phyloP scores from a whole-genome alignment of 92 coral and sea anemone genomes.

The Epizoanthus ramosus region DNA sequence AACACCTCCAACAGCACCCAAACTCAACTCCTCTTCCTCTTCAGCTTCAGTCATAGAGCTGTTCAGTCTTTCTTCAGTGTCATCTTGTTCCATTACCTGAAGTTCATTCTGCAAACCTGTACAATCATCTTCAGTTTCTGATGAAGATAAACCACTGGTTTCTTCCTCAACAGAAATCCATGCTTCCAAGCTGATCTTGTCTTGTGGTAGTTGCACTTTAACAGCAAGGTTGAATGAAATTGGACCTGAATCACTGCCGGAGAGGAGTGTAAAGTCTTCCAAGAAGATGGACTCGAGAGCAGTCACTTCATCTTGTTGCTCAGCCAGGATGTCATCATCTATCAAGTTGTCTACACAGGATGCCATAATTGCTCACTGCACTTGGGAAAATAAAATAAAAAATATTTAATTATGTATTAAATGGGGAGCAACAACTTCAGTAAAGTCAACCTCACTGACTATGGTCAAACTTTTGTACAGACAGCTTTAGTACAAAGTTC shows the following conservation, averaged over 20 bases:
- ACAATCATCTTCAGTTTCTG: constrained; percentile 10
- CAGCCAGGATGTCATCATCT: constrained; percentile 46
- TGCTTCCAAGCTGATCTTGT: constrained; percentile 71
- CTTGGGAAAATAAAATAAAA: not conserved
- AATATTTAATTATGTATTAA: not conserved
- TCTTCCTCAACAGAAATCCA: constrained; percentile 70
- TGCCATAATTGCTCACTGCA: not conserved
- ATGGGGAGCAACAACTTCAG: no score
- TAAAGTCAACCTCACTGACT: no score
- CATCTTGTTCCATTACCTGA: not conserved
- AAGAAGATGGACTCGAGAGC: constrained; percentile 86
- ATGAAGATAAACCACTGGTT: not conserved
- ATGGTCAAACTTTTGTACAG: no score
- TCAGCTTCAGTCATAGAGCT: not conserved
- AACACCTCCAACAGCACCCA: constrained; percentile 35
- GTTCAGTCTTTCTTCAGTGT: not conserved
- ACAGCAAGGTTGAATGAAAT: constrained; percentile 69
- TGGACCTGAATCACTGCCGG: constrained; percentile 32
- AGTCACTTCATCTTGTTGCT: constrained; percentile 83
- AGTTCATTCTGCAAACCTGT: not conserved
- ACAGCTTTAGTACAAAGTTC: no score
- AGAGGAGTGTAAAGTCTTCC: constrained; percentile 67
- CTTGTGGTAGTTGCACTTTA: constrained; percentile 65
- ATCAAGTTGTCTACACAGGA: constrained; percentile 47
- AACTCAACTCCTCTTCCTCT: not conserved